Evolutionary conservation across 1,140 invertebrate genomes (phyloP), one percentile per base, ranked within the genome.

Genomic region (Drosophila tani): DNA sequence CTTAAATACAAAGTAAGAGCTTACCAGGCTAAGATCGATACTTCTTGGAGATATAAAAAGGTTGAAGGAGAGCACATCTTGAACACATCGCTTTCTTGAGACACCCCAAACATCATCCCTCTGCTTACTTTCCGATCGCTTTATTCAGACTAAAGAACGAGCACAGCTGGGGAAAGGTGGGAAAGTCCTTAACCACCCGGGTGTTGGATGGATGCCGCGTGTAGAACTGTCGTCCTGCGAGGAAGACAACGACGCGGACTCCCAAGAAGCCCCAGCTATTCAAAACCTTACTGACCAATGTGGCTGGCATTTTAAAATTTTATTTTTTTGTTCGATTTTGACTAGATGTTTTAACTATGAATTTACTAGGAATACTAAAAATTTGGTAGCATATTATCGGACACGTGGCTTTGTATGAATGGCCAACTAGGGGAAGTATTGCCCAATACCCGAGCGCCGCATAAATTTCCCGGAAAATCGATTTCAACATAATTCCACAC

Each of bases 401-500:
- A 66, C 62, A 17, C 32, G 35, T 38, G 29, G 60, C 32, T 6
- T 32, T 38, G 15, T 43, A 43, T 67, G 66, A 21, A 49, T 38
- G 69, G 53, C 69, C 45, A 50, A 60, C 55, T 74, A 9, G 60
- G 46, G 27, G 8, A 27, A 15, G 29, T 38, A 15, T 51, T 71
- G 55, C 70, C 27, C 46, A 50, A 71, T 35, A 2, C 27, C 19
- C 57, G 12, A 69, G 12, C 59, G 19, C 17, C 62, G 35, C 69
- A 53, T 74, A 73, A 73, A 63, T 74, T 53, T 19, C 15, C 41
- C 1, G 15, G 24, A 55, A 67, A 75, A 85, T 85, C 78, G 79
- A 81, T 85, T 85, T 84, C 81, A 64, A 81, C 82, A 85, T 82
- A 76, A 81, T 83, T 80, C 60, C 76, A 46, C 38, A 64, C 38